A percentile compares a stretch with the other conserved stretches of the same genome.
Evolutionary conservation across 2,888 invertebrate genomes (phyloP).

Genomic region (Latheticus oryzae): DNA sequence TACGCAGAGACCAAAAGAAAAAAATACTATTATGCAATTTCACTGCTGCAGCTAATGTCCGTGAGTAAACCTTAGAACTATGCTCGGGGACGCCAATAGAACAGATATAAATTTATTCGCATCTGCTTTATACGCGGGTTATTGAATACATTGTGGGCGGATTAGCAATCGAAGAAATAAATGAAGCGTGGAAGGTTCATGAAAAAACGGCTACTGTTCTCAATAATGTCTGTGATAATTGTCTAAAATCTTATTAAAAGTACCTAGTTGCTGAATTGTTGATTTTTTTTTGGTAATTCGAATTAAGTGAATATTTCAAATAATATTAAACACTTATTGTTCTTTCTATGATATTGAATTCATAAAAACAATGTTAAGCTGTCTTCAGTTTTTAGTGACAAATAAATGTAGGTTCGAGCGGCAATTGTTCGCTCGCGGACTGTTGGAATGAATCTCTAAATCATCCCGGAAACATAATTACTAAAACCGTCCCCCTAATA

Average conservation of each 20-base stretch:
- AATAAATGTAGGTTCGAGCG: conserved; percentile 10
- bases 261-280: no score
- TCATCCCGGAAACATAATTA: conserved; percentile 57
- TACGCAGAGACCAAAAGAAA: conserved; percentile 35
- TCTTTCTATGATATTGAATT: no score
- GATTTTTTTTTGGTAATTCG: no score
- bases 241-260: no score
- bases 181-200: conserved; percentile 47
- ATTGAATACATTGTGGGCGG: conserved; percentile 46
- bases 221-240: no score
- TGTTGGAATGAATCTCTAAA: conserved; percentile 54
- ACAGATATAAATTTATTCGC: conserved; percentile 52
- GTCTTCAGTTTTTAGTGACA: not conserved
- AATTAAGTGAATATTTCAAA: no score
- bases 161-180: conserved; percentile 46
- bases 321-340: no score
- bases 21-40: conserved; percentile 45
- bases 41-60: conserved; percentile 41
- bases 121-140: conserved; percentile 46
- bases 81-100: conserved; percentile 48
- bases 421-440: conserved; percentile 35
- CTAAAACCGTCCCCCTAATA: conserved; percentile 54
- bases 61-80: conserved; percentile 50
- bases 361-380: no score
- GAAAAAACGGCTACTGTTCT: conserved; percentile 20